phyloP scores from a whole-genome alignment of 1,140 invertebrate genomes.

The Leptonema lineaticorne region DNA sequence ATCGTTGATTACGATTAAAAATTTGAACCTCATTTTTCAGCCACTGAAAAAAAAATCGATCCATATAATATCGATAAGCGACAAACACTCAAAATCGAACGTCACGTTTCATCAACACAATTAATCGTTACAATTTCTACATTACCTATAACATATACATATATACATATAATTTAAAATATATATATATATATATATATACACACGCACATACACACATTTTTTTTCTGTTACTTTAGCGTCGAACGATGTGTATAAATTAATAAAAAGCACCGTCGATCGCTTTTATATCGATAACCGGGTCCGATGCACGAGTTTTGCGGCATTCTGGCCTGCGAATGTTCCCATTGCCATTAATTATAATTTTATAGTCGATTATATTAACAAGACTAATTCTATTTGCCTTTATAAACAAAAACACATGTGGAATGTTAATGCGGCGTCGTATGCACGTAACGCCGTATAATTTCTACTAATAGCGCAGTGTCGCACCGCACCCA shows the following conservation, averaged over 20 bases:
- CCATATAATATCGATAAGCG: too few relatives aligned
- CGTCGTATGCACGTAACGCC: slow-evolving; percentile 6
- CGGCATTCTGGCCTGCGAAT: slow-evolving; percentile 9
- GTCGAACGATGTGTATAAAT: not conserved
- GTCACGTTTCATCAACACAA: too few relatives aligned
- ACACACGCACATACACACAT: too few relatives aligned
- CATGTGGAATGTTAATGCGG: slow-evolving; percentile 23
- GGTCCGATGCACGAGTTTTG: slow-evolving; percentile 10
- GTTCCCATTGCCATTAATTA: slow-evolving; percentile 22
- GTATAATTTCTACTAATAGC: slow-evolving; percentile 11
- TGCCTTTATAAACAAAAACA: slow-evolving; percentile 7
- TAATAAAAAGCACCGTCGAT: not conserved
- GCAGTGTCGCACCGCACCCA: slow-evolving; percentile 4
- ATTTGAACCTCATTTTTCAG: too few relatives aligned
- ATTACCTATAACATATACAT: too few relatives aligned
- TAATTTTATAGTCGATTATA: slow-evolving; percentile 26
- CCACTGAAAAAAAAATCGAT: too few relatives aligned
- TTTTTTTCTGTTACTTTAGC: too few relatives aligned
- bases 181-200: too few relatives aligned
- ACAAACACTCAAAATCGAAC: too few relatives aligned
- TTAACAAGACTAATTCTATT: slow-evolving; percentile 27
- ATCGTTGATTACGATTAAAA: too few relatives aligned
- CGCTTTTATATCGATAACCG: not conserved
- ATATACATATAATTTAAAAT: too few relatives aligned
- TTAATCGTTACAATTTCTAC: too few relatives aligned